These are phyloP conservation scores for Ageneiosus marmoratus DNA, from an alignment of 2,113 vertebrate genomes.

Conservation along the genomic window DNA sequence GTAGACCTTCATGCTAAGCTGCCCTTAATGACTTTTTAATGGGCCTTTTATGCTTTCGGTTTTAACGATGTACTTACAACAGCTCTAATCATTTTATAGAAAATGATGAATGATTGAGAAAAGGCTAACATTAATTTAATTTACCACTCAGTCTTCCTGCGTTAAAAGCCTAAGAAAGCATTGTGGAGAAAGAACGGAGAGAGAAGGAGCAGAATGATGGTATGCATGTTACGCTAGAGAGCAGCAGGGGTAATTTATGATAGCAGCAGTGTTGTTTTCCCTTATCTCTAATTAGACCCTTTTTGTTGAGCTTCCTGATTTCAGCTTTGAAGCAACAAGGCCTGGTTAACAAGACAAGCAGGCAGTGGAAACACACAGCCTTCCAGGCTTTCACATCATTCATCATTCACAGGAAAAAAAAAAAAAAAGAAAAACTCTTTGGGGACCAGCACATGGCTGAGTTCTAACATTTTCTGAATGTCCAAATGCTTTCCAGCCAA, in stretches of 20 bases:
- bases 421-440: slow-evolving; percentile 10
- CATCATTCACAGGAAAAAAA: slow-evolving; percentile 44
- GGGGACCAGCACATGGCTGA: slow-evolving; percentile 34
- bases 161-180: slow-evolving; percentile 38
- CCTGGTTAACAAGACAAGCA: slow-evolving; percentile 53
- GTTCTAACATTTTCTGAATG: slow-evolving; percentile 25
- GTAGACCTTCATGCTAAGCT: slow-evolving; percentile 57
- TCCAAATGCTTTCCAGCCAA: slow-evolving; percentile 35
- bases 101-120: slow-evolving; percentile 61
- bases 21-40: slow-evolving; percentile 64
- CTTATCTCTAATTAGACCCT: slow-evolving; percentile 59
- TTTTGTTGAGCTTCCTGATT: slow-evolving; percentile 50
- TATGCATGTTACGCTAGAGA: slow-evolving; percentile 24
- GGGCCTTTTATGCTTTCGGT: slow-evolving; percentile 56
- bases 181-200: slow-evolving; percentile 7
- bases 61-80: slow-evolving; percentile 63
- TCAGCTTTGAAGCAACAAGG: slow-evolving; percentile 45
- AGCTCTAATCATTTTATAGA: slow-evolving; percentile 60
- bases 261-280: slow-evolving; percentile 53
- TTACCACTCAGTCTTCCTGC: slow-evolving; percentile 45
- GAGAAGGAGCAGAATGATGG: background rate
- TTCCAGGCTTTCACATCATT: slow-evolving; percentile 41
- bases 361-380: slow-evolving; percentile 21
- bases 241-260: slow-evolving; percentile 54
- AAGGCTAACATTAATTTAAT: slow-evolving; percentile 58